Base-by-base conservation (phyloP, 2,797 vertebrate species). In the Parambassis ranga region DNA sequence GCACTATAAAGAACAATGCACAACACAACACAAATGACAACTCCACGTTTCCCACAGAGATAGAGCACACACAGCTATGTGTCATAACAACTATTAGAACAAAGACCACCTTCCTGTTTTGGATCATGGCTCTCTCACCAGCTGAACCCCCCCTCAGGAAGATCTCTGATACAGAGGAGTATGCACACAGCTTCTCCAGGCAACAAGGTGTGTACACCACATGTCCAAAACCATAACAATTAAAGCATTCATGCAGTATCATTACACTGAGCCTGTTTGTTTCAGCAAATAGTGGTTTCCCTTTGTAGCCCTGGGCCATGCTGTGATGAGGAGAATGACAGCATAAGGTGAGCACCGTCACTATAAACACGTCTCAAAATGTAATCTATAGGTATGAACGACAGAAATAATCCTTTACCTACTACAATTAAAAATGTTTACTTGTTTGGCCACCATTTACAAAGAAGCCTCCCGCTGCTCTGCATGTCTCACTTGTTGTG, bases 81-180 rank as follows among this genome's bases (percentile, higher is more conserved):
- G 81, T 77, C 77, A 85, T 76, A 87, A 88, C 83, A 88, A 65
- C 78, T 28, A 73, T 83, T 78, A 83, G 24, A 81, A 79, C 79
- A 69, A 80, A 87, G 65, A 69, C 73, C 49, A 46, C 37, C 77
- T 80, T 83, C 80, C 75, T 81, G 73, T 60, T 72, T 73, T 10
- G 46, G 81, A 79, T 79, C 53, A 42, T 31, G 52, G 48, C 52
- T 59, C 73, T 70, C 62, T 66, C 66, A 43, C 23, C 10, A 61
- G 65, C 60, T 74, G 28, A 65, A 51, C 30, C 59, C 58, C 63
- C 51, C 46, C 60, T 58, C 33, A 41, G 48, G 46, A 71, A 42
- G 65, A 56, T 76, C 72, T 63, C 42, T 56, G 66, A 74, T 46
- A 43, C 11, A 6, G n/a, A n/a, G 31, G 35, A 43, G 49, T 1